Base-by-base conservation (phyloP, 2,797 vertebrate genomes). In the Megaceryle alcyon region DNA sequence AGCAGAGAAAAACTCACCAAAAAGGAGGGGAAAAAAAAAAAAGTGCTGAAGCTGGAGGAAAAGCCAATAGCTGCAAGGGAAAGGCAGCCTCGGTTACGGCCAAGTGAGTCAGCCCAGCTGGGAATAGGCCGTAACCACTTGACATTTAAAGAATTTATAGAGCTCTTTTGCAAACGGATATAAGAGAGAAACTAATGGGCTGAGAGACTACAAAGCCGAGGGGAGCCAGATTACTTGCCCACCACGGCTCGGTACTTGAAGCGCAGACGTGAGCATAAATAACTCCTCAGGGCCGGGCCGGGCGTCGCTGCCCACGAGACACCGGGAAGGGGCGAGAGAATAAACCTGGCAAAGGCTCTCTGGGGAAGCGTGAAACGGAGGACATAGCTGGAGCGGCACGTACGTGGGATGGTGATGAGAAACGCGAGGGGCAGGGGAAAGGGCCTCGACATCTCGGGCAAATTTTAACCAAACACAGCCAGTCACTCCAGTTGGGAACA, bases 61-160 rank as follows among this genome's bases (percentile, higher is more conserved):
- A 94, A 95, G 64, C 64, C 64, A 66, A 66, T 33, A 46, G 64
- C 64, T 66, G 64, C 14, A 10, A 49, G 46, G 65, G 65, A 20
- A 68, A 49, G 5, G 41, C 94, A 92, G 59, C 86, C 84, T 85
- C 64, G 12, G 82, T 39, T 65, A 14, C 0, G 0, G 81, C 89
- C 91, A 65, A 86, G 51, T 95, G 94, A 96, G 87, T 93, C 95
- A 93, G 91, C 91, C 94, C 96, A 88, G 94, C 95, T 96, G 96
- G 95, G 96, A 96, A 87, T 77, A 87, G 89, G 87, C 89, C 2
- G 14, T 63, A 89, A 93, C 84, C 95, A 83, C 91, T 92, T 92
- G 92, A 93, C 94, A 94, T 88, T 88, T 78, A 75, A 83, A 88
- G 92, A 92, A 95, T 95, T 96, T 86, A 94, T 92, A 83, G 92